Evolutionary conservation across 2,888 invertebrate genomes (phyloP).

Genomic region (Eudemis profundana): DNA sequence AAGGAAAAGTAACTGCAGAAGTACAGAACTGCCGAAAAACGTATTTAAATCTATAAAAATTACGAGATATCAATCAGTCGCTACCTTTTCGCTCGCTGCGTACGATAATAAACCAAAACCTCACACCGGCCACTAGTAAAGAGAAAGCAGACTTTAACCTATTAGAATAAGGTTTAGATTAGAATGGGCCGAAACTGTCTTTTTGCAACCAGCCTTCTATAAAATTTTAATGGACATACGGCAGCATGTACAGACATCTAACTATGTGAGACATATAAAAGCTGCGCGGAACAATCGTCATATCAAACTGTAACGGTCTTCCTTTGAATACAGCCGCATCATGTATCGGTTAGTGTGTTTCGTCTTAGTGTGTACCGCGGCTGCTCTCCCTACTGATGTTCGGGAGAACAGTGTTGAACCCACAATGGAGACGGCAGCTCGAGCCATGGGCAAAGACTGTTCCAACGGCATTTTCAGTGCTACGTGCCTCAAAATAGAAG

Average conservation of each 20-base stretch:
- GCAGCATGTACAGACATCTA: slow-evolving; percentile 70
- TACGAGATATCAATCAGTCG: slow-evolving; percentile 53
- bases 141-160: slow-evolving; percentile 50
- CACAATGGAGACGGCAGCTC: slow-evolving; percentile 63
- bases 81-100: slow-evolving; percentile 68
- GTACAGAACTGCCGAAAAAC: neutral
- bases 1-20: neutral
- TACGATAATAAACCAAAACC: slow-evolving; percentile 71
- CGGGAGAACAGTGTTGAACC: slow-evolving; percentile 59
- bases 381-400: slow-evolving; percentile 71
- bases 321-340: slow-evolving; percentile 68
- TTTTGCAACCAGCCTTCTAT: slow-evolving; percentile 81
- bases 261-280: slow-evolving; percentile 81
- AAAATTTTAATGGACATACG: slow-evolving; percentile 81
- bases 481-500: slow-evolving; percentile 78
- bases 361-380: slow-evolving; percentile 56
- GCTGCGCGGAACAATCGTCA: slow-evolving; percentile 69
- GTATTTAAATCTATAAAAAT: slow-evolving; percentile 30
- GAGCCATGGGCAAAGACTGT: slow-evolving; percentile 73
- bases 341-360: slow-evolving; percentile 67
- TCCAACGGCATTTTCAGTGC: slow-evolving; percentile 73
- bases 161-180: slow-evolving; percentile 48
- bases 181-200: slow-evolving; percentile 50
- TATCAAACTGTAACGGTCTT: slow-evolving; percentile 75
- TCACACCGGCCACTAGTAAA: slow-evolving; percentile 40